Conservation (phyloP, 2,113 vertebrate species). For the Neolamprologus sp. region DNA sequence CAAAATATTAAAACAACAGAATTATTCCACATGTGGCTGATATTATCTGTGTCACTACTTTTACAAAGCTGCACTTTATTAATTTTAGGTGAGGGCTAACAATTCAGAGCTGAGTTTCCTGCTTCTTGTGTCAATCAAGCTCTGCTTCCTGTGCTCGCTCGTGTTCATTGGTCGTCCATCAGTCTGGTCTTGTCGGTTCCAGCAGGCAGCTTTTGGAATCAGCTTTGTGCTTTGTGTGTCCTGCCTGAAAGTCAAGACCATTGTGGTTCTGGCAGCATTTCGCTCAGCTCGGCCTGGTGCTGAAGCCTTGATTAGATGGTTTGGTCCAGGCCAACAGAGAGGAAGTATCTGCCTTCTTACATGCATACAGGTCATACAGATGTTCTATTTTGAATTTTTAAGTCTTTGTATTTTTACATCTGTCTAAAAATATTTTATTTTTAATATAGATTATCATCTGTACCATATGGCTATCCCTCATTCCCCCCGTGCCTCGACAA, state of each 20-base stretch:
- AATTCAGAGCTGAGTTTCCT: constrained; percentile 53
- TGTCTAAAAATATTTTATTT: neutral
- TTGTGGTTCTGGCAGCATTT: constrained; percentile 68
- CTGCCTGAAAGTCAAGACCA: constrained; percentile 67
- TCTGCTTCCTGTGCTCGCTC: constrained; percentile 69
- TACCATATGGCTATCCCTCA: constrained; percentile 56
- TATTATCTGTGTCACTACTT: neutral
- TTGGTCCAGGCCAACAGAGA: constrained; percentile 62
- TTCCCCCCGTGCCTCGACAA: constrained; percentile 46
- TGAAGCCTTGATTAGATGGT: constrained; percentile 53
- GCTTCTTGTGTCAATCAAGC: constrained; percentile 55
- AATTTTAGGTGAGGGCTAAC: constrained; percentile 55
- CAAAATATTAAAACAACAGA: neutral
- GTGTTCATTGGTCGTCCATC: constrained; percentile 63
- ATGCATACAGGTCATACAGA: constrained; percentile 15
- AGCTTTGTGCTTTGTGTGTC: constrained; percentile 69
- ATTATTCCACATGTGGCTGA: neutral
- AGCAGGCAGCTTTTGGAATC: constrained; percentile 70
- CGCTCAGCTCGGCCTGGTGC: constrained; percentile 52
- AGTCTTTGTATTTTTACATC: neutral
- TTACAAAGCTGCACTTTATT: neutral
- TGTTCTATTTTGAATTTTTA: neutral
- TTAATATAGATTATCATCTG: constrained; percentile 61
- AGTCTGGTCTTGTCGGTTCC: constrained; percentile 60
- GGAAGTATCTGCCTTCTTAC: constrained; percentile 49